Evolutionary conservation across 2,888 invertebrate species (phyloP), one percentile per base, ranked within the genome.

Genomic region (Xylophagus ater): DNA sequence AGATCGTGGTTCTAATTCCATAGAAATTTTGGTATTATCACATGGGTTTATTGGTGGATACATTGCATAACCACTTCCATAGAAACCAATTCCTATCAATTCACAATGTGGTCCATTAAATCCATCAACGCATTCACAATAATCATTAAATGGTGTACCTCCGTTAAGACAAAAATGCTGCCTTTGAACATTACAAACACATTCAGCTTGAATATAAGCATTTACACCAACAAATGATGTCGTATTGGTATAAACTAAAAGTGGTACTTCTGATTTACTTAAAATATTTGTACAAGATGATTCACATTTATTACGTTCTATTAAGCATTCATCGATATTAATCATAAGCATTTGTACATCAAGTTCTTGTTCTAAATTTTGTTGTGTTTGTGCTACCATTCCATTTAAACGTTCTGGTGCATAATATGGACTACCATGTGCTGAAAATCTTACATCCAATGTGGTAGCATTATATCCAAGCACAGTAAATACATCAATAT

Each of bases 401-500:
- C 87, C 86, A 53, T 97, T 88, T 7, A 96, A 68, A 56, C 81
- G 85, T 60, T 88, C 88, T 0, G 92, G 74, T 0, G 81, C 76
- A 59, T 90, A 92, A 60, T 92, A 93, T 0, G 94, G 93, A 0
- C 93, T 93, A 0, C 90, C 90, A 56, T 93, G 93, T 0, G 88
- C 94, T 0, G 93, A 84, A 58, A 84, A 96, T 48, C 93, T 70
- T 0, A 96, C 82, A 56, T 96, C 94, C 44, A 89, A 65, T 8
- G 78, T 72, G 2, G 72, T 70, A 9, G 60, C 55, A 42, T 69
- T 68, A 44, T 73, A 74, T 51, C 80, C 77, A 20, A 89, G 72
- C 2, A 96, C 86, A 0, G 94, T 94, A 59, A 97, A 93, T 0
- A 97, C 81, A 57, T 94, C 92, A 1, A 98, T 86, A 57, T 92